Evolutionary conservation across 2,113 vertebrate genomes (phyloP), one percentile per base, ranked within the genome.

Genomic region (Phoxinus phoxinus): DNA sequence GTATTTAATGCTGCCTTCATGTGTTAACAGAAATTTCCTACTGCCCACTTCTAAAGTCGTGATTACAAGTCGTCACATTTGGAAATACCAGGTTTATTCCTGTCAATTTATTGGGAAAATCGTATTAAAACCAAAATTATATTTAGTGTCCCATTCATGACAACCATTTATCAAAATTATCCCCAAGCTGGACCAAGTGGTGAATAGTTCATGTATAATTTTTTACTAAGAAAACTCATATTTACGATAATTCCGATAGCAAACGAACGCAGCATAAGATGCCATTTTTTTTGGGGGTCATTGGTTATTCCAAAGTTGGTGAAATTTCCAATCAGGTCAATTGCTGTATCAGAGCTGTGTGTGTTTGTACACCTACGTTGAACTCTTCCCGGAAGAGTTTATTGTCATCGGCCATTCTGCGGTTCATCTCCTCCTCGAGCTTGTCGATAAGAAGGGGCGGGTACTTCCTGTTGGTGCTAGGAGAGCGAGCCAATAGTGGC

Each of bases 381-480:
- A 99, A 99, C 92, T 99, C 98, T 89, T 99, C 98, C 79, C 97
- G 94, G 91, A 99, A 99, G 88, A 99, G 97, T 87, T 99, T 99
- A 93, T 99, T 99, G 95, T 99, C 98, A 25, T 99, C 98, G 0
- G 98, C 98, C 97, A 98, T 99, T 86, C 97, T 96, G 17, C 97
- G 96, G 86, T 99, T 99, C 93, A 98, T 98, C 94, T 99, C 98
- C 93, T 99, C 98, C 91, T 99, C 98, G 59, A 99, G 95, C 90
- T 98, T 98, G 89, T 99, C 98, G 2, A 99, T 96, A 4, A 95
- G 96, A 93, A 99, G 94, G 0, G 98, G 97, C 0, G 98, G 97
- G 89, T 99, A 99, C 91, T 99, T 99, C 88, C 98, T 96, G 94
- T 99, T 99, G 93, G 98, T 99, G 94, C 98, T 99, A 90, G 98